Evolutionary conservation across 2,113 vertebrate genomes (phyloP).

Genomic region (Gallinago paraguaiae): DNA sequence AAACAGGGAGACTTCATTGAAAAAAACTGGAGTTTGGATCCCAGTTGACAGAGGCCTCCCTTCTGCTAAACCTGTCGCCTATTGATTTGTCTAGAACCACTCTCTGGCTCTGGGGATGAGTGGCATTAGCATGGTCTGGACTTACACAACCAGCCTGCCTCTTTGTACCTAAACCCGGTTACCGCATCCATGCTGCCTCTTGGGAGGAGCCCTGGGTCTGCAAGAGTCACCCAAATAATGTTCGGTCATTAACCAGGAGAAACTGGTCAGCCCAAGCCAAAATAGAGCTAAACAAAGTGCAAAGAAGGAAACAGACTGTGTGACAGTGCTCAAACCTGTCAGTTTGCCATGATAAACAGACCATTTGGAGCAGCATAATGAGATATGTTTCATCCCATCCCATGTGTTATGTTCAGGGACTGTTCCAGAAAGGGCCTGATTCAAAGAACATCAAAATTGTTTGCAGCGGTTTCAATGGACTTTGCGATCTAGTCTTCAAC

Average conservation of each 20-base stretch:
- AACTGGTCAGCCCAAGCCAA: neutral
- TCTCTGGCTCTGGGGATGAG: neutral
- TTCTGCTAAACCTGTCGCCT: neutral
- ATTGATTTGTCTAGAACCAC: neutral
- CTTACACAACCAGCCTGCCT: neutral
- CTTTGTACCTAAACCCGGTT: neutral
- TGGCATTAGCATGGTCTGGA: neutral
- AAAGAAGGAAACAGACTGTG: neutral
- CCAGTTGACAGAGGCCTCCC: neutral
- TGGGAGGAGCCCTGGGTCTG: neutral
- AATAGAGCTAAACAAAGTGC: neutral
- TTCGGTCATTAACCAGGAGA: neutral
- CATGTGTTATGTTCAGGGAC: neutral
- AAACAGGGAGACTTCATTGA: neutral
- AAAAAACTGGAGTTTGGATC: neutral
- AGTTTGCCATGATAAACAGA: neutral
- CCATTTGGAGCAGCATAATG: neutral
- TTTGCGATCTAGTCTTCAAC: constrained; percentile 5
- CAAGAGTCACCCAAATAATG: neutral
- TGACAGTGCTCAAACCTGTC: neutral
- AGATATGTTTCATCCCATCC: neutral
- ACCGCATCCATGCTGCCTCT: neutral
- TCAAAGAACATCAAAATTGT: constrained; percentile 11
- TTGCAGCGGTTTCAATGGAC: constrained; percentile 4
- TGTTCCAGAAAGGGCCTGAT: constrained; percentile 4